phyloP scores from a whole-genome alignment of 1,140 invertebrate species.

The Caenorhabditis tropicalis region DNA sequence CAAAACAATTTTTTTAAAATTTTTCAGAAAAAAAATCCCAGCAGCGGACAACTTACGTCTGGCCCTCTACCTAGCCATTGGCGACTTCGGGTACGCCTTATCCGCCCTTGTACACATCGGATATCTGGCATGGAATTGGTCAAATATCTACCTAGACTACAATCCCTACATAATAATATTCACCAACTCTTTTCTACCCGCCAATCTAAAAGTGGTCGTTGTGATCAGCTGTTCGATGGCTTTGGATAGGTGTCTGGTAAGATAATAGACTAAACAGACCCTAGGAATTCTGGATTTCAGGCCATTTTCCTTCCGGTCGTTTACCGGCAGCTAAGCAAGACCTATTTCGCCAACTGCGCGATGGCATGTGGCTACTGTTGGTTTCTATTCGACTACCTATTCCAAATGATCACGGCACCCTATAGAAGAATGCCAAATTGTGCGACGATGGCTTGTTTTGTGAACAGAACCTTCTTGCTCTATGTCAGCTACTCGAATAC shows the following conservation, averaged over 20 bases:
- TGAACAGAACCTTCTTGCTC: not conserved
- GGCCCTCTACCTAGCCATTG: not conserved
- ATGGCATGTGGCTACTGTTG: constrained; percentile 5
- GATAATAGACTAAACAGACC: not conserved
- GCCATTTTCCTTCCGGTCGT: constrained; percentile 2
- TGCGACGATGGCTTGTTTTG: constrained; percentile 15
- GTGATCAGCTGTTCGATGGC: constrained; percentile 16
- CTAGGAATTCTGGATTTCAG: not conserved
- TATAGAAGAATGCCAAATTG: constrained; percentile 1
- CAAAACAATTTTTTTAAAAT: not conserved
- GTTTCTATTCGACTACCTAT: not conserved
- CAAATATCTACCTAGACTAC: not conserved
- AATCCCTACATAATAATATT: not conserved
- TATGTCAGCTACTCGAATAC: constrained; percentile 30
- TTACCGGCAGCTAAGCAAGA: not conserved
- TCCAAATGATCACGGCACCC: not conserved
- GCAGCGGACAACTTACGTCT: not conserved
- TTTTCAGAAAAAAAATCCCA: constrained; percentile 14
- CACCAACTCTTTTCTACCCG: constrained; percentile 2
- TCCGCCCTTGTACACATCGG: not conserved
- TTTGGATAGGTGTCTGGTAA: constrained; percentile 10
- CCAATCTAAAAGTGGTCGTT: not conserved
- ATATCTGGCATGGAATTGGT: not conserved
- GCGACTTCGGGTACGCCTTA: not conserved
- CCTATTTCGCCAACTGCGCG: not conserved